Base-by-base conservation (phyloP, 1,140 invertebrate genomes). In the Magallana ariakensis region DNA sequence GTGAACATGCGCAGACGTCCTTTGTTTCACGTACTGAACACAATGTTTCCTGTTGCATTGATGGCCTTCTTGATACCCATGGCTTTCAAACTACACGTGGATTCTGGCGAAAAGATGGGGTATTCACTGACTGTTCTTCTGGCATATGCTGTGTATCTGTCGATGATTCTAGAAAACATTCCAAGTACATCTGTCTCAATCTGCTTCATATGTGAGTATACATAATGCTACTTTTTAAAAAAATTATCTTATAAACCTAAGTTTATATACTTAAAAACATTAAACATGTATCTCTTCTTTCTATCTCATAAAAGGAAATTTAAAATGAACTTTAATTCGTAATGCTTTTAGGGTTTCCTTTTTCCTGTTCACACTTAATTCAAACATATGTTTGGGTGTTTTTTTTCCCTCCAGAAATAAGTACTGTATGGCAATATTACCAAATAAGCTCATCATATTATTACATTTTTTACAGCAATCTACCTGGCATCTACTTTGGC, bases 1-100 rank as follows among this genome's bases (percentile, higher is more conserved):
- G 98, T 99, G 92, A 98, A 98, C 54, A 98, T 99, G 97, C 95
- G 98, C 87, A 96, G 98, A 89, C 98, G 99, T 95, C 99, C 98
- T 4, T 96, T 99, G 33, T 99, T 99, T 96, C 99, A 99, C 95
- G 98, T 98, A 0, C 26, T 93, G 62, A 92, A 92, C 80, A 88
- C 91, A 1, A 85, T 92, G 22, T 88, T 85, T 82, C 92, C 92
- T 5, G 91, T 91, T 53, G 83, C 90, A 13, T 75, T 93, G 54
- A 91, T 93, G 85, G 99, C 98, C 13, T 98, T 99, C 95, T 96
- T 99, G 85, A 98, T 98, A 4, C 97, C 99, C 33, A 96, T 99
- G 19, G 83, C 98, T 97, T 53, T 99, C 99, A 95, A 99, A 99
- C 94, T 95, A 99, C 93, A 98, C 98, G 75, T 82, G 8, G 88